phyloP scores from a whole-genome alignment of 1,140 invertebrate species.

The Drosophila quadrilineata region DNA sequence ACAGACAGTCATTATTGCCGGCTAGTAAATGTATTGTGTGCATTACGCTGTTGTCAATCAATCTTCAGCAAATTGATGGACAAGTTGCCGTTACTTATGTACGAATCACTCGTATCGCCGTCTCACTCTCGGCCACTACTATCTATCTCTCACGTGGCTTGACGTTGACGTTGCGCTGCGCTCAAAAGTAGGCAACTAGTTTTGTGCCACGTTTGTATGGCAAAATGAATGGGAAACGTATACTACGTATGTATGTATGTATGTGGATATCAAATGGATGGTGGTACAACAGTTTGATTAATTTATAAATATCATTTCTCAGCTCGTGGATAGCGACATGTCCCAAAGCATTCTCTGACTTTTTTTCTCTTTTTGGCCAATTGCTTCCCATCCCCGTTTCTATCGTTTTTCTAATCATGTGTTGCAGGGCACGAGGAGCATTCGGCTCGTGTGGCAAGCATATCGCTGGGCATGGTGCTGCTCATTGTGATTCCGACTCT shows the following conservation, averaged over 20 bases:
- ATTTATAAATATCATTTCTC: slow-evolving; percentile 57
- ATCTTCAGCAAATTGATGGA: slow-evolving; percentile 80
- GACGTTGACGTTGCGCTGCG: slow-evolving; percentile 11
- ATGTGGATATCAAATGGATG: slow-evolving; percentile 33
- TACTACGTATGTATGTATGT: too few relatives aligned
- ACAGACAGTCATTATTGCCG: too few relatives aligned
- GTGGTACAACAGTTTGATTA: slow-evolving; percentile 38
- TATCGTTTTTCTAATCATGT: neutral
- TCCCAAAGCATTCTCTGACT: neutral
- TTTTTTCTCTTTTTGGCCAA: slow-evolving; percentile 19
- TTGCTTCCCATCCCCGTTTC: slow-evolving; percentile 10
- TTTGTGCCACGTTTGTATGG: slow-evolving; percentile 11
- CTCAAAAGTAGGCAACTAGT: slow-evolving; percentile 57
- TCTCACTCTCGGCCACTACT: too few relatives aligned
- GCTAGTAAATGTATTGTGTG: slow-evolving; percentile 74
- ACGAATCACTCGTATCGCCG: too few relatives aligned
- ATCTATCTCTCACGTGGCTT: slow-evolving; percentile 10
- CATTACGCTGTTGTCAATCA: slow-evolving; percentile 78
- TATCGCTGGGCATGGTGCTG: slow-evolving; percentile 89
- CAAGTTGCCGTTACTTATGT: slow-evolving; percentile 72
- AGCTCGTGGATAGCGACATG: slow-evolving; percentile 1
- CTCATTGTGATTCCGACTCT: slow-evolving; percentile 89
- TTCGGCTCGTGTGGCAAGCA: slow-evolving; percentile 87
- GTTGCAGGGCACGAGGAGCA: slow-evolving; percentile 89
- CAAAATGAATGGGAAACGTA: neutral